phyloP scores from a whole-genome alignment of 2,888 invertebrate genomes.

The Erebia aethiops region DNA sequence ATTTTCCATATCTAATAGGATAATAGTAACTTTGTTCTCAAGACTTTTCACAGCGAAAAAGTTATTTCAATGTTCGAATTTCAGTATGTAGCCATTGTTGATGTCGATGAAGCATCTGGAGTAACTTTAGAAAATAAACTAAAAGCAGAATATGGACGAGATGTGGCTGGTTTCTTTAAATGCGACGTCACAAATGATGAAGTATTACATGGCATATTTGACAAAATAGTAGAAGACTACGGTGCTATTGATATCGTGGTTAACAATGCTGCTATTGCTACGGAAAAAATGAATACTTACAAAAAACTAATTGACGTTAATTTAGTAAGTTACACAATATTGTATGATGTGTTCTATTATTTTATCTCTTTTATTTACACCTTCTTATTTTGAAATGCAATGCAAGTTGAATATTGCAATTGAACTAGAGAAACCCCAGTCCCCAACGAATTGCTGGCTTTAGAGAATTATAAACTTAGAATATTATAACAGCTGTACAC shows the following conservation, averaged over 20 bases:
- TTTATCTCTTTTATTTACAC: not conserved
- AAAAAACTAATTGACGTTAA: constrained; percentile 3
- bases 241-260: not conserved
- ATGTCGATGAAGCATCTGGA: not conserved
- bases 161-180: constrained; percentile 3
- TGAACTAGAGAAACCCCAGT: too few relatives aligned
- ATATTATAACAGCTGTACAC: too few relatives aligned
- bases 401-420: too few relatives aligned
- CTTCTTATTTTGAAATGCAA: too few relatives aligned
- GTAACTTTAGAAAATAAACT: not conserved
- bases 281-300: not conserved
- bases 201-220: not conserved
- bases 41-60: too few relatives aligned
- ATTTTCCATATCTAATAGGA: too few relatives aligned
- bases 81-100: constrained; percentile 6
- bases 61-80: not conserved
- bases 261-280: not conserved
- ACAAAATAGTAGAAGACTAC: not conserved
- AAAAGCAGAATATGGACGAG: not conserved
- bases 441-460: too few relatives aligned
- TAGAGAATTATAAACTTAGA: too few relatives aligned
- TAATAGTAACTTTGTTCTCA: too few relatives aligned
- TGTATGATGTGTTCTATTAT: not conserved
- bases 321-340: not conserved
- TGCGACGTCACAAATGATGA: constrained; percentile 4